phyloP scores from a whole-genome alignment of 92 coral and sea anemone genomes.

The Parazoanthus swiftii region DNA sequence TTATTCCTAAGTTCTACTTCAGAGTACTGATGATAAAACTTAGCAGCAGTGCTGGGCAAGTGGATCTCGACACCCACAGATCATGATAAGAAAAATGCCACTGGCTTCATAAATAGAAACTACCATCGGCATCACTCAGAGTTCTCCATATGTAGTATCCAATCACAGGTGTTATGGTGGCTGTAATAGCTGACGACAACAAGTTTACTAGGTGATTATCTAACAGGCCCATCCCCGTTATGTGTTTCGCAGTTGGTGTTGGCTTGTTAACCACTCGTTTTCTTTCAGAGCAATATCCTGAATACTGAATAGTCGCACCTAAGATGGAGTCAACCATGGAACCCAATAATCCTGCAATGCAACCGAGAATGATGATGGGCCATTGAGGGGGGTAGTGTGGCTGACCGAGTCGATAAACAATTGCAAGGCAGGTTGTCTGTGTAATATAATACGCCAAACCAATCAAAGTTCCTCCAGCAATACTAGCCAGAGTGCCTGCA shows the following conservation, averaged over 20 bases:
- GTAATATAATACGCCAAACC: slow-evolving; percentile 79
- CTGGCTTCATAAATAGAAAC: background rate
- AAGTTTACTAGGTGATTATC: slow-evolving; percentile 94
- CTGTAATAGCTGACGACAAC: slow-evolving; percentile 74
- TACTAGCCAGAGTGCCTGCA: slow-evolving; percentile 78
- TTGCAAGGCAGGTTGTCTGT: slow-evolving; percentile 44
- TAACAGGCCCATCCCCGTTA: slow-evolving; percentile 79
- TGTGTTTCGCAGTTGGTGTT: slow-evolving; percentile 68
- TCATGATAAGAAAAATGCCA: too few relatives aligned
- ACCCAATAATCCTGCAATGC: slow-evolving; percentile 88
- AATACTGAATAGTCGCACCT: slow-evolving; percentile 95
- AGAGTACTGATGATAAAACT: too few relatives aligned
- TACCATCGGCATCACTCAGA: slow-evolving; percentile 15
- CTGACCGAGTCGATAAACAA: slow-evolving; percentile 58
- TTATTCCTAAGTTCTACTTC: too few relatives aligned
- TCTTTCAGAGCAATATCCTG: slow-evolving; percentile 84
- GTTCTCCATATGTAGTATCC: slow-evolving; percentile 89
- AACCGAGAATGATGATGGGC: slow-evolving; percentile 90
- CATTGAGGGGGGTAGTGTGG: slow-evolving; percentile 79
- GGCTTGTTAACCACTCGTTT: slow-evolving; percentile 85
- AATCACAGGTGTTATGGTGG: slow-evolving; percentile 75
- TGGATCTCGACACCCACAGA: too few relatives aligned
- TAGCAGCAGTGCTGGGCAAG: too few relatives aligned
- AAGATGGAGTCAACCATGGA: slow-evolving; percentile 86
- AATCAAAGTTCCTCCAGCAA: slow-evolving; percentile 80